Evolutionary conservation across 2,797 vertebrate species (phyloP).

Genomic region (Dromococcyx pavoninus): DNA sequence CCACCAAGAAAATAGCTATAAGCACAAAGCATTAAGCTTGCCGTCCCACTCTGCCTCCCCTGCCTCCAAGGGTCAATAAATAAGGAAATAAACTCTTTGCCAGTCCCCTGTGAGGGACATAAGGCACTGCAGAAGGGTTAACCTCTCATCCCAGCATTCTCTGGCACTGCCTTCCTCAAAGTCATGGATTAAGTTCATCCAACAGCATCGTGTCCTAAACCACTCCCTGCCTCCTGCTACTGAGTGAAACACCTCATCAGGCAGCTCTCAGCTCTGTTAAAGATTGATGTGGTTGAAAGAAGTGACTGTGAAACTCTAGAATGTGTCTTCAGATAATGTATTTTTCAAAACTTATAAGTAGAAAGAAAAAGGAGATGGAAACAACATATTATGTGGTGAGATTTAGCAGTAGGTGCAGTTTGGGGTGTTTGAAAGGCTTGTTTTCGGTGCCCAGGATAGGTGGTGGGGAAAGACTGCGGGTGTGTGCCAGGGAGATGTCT

Average conservation of each 20-base stretch:
- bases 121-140: background rate
- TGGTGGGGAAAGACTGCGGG: background rate
- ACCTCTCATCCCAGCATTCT: background rate
- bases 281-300: background rate
- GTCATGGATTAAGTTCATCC: background rate
- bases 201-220: background rate
- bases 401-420: background rate
- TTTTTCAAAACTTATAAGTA: background rate
- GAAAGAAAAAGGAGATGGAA: background rate
- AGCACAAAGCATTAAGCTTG: background rate
- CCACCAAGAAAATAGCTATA: background rate
- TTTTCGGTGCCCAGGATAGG: background rate
- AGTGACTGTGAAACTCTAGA: background rate
- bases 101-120: background rate
- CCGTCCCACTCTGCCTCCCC: background rate
- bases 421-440: background rate
- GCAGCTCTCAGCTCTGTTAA: background rate
- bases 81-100: background rate
- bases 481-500: background rate
- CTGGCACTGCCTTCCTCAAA: background rate
- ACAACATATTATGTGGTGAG: background rate
- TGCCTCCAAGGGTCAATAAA: background rate
- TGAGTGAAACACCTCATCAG: background rate
- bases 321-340: background rate
- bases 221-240: background rate